Conservation (phyloP, 2,888 invertebrate genomes). For the Andrena bicolor region DNA sequence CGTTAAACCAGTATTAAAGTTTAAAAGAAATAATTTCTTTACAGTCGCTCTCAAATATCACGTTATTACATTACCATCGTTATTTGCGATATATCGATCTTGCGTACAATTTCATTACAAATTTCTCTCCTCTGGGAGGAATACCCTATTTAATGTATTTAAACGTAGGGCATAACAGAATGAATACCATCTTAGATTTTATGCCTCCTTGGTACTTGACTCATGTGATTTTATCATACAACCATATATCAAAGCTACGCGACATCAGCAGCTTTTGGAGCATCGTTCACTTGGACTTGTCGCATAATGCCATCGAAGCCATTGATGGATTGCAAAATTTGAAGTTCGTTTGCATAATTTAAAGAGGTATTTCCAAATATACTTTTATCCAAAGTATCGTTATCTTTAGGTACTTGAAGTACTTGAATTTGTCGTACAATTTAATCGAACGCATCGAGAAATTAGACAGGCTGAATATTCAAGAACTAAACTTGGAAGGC, state of each 20-base stretch:
- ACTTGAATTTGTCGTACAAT: slow-evolving; percentile 88
- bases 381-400: not conserved
- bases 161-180: slow-evolving; percentile 87
- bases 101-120: slow-evolving; percentile 86
- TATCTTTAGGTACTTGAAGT: slow-evolving; percentile 86
- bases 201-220: slow-evolving; percentile 88
- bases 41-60: slow-evolving; percentile 85
- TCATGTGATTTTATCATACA: slow-evolving; percentile 87
- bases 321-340: slow-evolving; percentile 87
- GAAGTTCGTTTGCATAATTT: slow-evolving; percentile 82
- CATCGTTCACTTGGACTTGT: slow-evolving; percentile 87
- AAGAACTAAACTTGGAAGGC: slow-evolving; percentile 87
- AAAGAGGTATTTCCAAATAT: not conserved
- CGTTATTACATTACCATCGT: slow-evolving; percentile 86
- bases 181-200: slow-evolving; percentile 86
- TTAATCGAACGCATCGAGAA: slow-evolving; percentile 87
- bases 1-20: not conserved
- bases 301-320: slow-evolving; percentile 87
- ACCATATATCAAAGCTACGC: slow-evolving; percentile 86
- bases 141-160: slow-evolving; percentile 87
- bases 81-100: slow-evolving; percentile 88
- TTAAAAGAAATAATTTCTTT: slow-evolving; percentile 52
- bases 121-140: slow-evolving; percentile 86
- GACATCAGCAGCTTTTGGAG: slow-evolving; percentile 88
- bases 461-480: slow-evolving; percentile 86